Percentiles rank a stretch among this genome's conserved stretches.
Evolutionary conservation across 2,888 invertebrate genomes (phyloP).

Genomic region (Tinea pellionella): DNA sequence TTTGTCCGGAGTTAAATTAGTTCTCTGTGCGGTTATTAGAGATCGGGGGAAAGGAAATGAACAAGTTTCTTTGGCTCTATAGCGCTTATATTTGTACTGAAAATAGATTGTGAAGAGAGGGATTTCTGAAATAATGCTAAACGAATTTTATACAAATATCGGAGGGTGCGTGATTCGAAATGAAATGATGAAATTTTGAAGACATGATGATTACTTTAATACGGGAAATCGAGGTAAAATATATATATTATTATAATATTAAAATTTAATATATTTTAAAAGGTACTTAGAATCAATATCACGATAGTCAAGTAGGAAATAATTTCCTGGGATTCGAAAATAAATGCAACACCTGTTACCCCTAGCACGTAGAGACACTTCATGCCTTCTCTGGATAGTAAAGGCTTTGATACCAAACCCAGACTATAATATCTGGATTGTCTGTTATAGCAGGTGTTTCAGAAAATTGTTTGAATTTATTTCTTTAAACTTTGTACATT

Average conservation of each 20-base stretch:
- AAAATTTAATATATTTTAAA: too few relatives aligned
- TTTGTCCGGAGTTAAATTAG: conserved; percentile 12
- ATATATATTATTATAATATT: too few relatives aligned
- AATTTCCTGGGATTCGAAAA: background rate
- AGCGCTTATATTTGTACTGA: background rate
- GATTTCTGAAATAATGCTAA: background rate
- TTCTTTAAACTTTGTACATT: background rate
- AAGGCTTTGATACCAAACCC: background rate
- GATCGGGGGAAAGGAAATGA: background rate
- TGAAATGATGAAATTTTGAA: conserved; percentile 16
- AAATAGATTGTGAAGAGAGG: background rate
- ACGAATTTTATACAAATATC: background rate
- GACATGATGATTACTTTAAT: conserved; percentile 2
- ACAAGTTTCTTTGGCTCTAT: background rate
- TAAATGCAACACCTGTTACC: background rate
- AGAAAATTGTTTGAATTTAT: background rate
- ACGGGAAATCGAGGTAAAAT: background rate
- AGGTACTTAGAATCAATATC: too few relatives aligned
- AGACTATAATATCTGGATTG: background rate
- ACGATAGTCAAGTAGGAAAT: background rate
- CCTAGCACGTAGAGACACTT: background rate
- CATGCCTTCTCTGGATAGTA: background rate
- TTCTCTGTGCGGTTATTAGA: conserved; percentile 9
- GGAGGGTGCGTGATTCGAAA: conserved; percentile 15
- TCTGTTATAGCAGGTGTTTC: background rate